Evolutionary conservation across 2,113 vertebrate species (phyloP).

Genomic region (Microtus montanus): DNA sequence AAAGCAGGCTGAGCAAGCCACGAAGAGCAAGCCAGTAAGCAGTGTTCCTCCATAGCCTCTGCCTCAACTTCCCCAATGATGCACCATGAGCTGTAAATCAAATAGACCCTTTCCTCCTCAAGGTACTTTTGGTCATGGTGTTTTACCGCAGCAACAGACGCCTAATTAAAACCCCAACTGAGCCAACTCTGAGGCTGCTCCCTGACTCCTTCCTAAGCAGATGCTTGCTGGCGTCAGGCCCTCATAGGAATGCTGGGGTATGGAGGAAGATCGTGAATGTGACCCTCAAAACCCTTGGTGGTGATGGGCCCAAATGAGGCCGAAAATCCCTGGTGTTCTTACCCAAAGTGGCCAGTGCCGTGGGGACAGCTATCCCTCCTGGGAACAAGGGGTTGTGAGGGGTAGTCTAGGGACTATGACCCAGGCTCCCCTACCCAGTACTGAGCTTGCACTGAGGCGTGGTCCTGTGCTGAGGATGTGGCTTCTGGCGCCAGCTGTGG

Average conservation of each 20-base stretch:
- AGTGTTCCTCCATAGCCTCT: neutral
- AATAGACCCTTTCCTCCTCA: neutral
- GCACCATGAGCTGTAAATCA: neutral
- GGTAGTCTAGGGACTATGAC: neutral
- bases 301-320: no score
- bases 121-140: neutral
- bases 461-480: conserved; percentile 38
- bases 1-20: neutral
- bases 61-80: neutral
- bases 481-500: conserved; percentile 5
- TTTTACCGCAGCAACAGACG: neutral
- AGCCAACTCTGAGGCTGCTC: no score
- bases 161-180: neutral
- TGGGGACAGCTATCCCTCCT: neutral
- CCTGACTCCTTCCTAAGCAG: neutral
- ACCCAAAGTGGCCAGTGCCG: neutral
- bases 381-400: neutral
- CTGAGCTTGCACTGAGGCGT: neutral
- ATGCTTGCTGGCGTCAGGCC: neutral
- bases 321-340: neutral
- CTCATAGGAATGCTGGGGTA: neutral
- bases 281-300: neutral
- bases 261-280: no score
- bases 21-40: neutral
- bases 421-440: neutral